Conservation (phyloP, 2,888 invertebrate genomes). For the Lasioglossum calceatum region DNA sequence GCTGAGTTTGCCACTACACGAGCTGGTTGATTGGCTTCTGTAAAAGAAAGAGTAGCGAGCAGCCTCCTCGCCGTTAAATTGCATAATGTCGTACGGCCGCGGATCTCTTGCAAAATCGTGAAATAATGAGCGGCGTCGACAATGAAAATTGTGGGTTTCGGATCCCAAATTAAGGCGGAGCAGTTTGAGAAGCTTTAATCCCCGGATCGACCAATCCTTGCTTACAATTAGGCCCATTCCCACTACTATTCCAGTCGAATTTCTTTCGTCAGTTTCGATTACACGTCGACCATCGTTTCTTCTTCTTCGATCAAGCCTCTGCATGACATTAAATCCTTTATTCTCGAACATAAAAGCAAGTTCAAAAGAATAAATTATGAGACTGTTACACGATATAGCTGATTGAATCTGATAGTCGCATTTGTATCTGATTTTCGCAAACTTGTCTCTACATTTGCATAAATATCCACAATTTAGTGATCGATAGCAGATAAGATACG, state of each 20-base stretch:
- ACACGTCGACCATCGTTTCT: not conserved
- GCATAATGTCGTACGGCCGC: conserved; percentile 53
- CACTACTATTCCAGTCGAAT: not conserved
- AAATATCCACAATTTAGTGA: not conserved
- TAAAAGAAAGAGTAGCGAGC: conserved; percentile 32
- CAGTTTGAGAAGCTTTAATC: conserved; percentile 57
- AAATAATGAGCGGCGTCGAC: conserved; percentile 56
- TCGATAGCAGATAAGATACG: not conserved
- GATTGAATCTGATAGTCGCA: not conserved
- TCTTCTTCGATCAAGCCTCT: not conserved
- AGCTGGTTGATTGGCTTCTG: conserved; percentile 9
- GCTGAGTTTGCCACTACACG: not conserved
- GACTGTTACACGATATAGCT: not conserved
- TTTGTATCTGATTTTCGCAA: not conserved
- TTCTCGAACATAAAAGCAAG: not conserved
- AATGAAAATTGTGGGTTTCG: conserved; percentile 59
- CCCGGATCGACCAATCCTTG: conserved; percentile 42
- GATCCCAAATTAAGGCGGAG: conserved; percentile 61
- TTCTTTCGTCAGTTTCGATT: conserved; percentile 15
- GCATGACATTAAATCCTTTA: not conserved
- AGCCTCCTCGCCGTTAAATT: conserved; percentile 52
- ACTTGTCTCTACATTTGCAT: not conserved
- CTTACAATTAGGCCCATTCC: conserved; percentile 12
- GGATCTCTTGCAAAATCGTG: conserved; percentile 62
- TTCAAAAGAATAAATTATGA: not conserved